Base-by-base conservation (phyloP, 2,113 vertebrate genomes). In the Scatophagus argus region DNA sequence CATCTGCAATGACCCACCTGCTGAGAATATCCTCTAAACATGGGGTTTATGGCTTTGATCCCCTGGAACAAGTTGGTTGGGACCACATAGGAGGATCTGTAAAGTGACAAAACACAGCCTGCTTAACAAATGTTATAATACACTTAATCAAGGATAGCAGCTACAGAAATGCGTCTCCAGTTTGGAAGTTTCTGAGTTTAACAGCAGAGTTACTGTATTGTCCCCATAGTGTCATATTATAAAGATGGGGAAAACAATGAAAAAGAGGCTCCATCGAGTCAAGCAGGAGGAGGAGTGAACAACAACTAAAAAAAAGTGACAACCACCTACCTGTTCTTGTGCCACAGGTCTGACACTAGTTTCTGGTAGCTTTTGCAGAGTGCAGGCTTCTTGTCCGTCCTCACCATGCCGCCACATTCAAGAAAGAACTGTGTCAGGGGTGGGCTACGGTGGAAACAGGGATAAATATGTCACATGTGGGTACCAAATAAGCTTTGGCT, bases 341-440 rank as follows among this genome's bases (percentile, higher is more conserved):
- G 97, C 98, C 98, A 99, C 19, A 99, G 93, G 77, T 99, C 98
- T 3, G 96, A 96, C 90, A 99, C 96, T 11, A 99, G 95, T 85
- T 99, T 99, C 93, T 98, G 98, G 87, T 99, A 99, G 94, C 97
- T 99, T 94, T 97, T 99, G 90, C 96, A 99, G 80, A 99, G 97
- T 2, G 97, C 97, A 0, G 97, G 98, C 90, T 99, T 99, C 95
- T 99, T 99, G 93, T 99, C 98, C 2, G 97, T 99, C 83, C 95
- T 95, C 55, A 96, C 96, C 84, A 99, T 92, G 79, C 95, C 96
- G 27, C 97, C 97, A 3, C 98, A 99, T 85, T 99, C 97, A 41
- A 99, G 94, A 85, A 99, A 99, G 88, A 98, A 99, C 70, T 97
- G 96, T 0, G 97, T 99, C 93, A 99, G 90, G 29, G 97, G 98